Evolutionary conservation across 2,888 invertebrate genomes (phyloP), one percentile per base, ranked within the genome.

Genomic region (Spodoptera littoralis): DNA sequence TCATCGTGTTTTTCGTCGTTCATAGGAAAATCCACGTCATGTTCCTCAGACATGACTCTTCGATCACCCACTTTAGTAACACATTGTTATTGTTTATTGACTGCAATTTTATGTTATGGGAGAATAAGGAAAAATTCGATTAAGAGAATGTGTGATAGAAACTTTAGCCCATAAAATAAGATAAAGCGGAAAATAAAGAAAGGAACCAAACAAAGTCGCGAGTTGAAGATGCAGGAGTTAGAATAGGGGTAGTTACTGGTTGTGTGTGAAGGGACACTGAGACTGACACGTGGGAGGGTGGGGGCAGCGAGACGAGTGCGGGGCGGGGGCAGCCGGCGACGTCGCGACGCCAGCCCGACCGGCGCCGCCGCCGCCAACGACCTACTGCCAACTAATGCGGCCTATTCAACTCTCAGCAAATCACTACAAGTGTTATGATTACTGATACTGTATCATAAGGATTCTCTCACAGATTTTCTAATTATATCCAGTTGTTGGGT

Each of bases 341-440:
- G 92, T 87, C 93, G 89, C 90, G 94, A 91, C 94, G 94, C 93
- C 94, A 93, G 93, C 84, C 93, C 80, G 90, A 80, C 89, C 84
- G 94, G 92, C 93, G 93, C 93, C 93, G 60, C 57, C 57, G 56
- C 57, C 49, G 81, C 65, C 77, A 64, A 54, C 86, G 83, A 82
- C 88, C 83, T 80, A 82, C 86, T 81, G 77, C 68, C 83, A 80
- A 76, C 84, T 80, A 79, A 81, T 81, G 69, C 70, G 55, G 58
- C 71, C 77, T 82, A 82, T 83, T 82, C 82, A 84, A 73, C 70
- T 73, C 56, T 55, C 49, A 64, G 60, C 54, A 68, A 70, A 77
- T 77, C 74, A 77, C 69, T 70, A 71, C 73, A 65, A 68, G 64
- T 77, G 59, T 66, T 53, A 60, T 66, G 43, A 57, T 54, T 56